Evolutionary conservation across 2,113 vertebrate genomes (phyloP).

Genomic region (Pleuronectes platessa): DNA sequence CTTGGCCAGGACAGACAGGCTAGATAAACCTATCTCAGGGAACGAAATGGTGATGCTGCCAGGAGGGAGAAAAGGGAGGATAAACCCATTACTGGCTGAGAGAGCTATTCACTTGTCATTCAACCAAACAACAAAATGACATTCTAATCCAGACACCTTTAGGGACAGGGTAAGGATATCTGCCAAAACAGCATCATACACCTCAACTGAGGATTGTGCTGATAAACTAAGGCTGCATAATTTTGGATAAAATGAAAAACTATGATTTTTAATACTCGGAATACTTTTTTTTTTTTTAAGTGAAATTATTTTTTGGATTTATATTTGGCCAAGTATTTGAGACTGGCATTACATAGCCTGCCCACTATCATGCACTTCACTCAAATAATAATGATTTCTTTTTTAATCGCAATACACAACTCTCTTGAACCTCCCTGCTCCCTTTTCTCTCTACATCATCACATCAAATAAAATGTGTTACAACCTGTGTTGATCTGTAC

Average conservation of each 20-base stretch:
- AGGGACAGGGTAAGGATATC: constrained; percentile 32
- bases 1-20: constrained; percentile 54
- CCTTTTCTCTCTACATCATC: too few relatives aligned
- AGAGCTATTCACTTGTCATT: constrained; percentile 68
- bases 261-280: not conserved
- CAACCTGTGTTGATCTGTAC: too few relatives aligned
- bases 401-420: too few relatives aligned
- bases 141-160: constrained; percentile 68
- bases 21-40: constrained; percentile 66
- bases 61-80: constrained; percentile 40
- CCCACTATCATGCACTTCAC: not conserved
- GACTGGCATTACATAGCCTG: not conserved
- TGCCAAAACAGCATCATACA: constrained; percentile 16
- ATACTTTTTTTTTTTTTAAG: not conserved
- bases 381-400: not conserved
- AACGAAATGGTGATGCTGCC: constrained; percentile 60
- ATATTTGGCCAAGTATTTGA: not conserved
- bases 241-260: not conserved
- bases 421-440: too few relatives aligned
- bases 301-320: not conserved
- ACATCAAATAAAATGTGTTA: too few relatives aligned
- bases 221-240: not conserved
- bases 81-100: constrained; percentile 65
- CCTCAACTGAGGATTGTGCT: not conserved
- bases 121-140: constrained; percentile 61